A percentile compares a stretch with the other conserved stretches of the same genome.
Conservation (phyloP, 1,140 invertebrate genomes). For the Listronotus bonariensis region DNA sequence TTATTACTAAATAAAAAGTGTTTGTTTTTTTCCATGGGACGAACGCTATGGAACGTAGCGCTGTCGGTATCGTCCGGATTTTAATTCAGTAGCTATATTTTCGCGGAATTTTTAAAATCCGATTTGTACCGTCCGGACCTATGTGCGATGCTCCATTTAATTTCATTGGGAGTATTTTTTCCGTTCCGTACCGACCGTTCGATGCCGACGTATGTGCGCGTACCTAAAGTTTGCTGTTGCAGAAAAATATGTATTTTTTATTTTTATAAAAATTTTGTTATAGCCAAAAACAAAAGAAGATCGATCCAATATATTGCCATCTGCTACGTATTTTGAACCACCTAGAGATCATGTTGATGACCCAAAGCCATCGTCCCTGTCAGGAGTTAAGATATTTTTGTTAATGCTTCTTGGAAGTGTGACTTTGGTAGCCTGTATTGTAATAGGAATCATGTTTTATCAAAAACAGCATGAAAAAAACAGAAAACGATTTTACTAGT, state of each 20-base stretch:
- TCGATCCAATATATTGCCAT: constrained; percentile 76
- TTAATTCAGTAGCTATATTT: no score
- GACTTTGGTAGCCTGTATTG: constrained; percentile 75
- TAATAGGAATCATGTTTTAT: constrained; percentile 89
- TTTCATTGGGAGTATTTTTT: no score
- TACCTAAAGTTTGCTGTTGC: no score
- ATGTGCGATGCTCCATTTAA: no score
- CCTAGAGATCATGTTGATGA: constrained; percentile 89
- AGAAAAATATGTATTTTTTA: not conserved
- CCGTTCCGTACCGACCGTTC: no score
- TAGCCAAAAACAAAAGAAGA: constrained; percentile 71
- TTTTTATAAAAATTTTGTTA: constrained; percentile 42
- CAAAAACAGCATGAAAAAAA: constrained; percentile 88
- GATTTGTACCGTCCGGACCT: no score
- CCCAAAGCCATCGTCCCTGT: constrained; percentile 76
- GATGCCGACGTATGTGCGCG: no score
- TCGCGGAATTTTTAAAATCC: no score
- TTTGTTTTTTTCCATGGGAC: no score
- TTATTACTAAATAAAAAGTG: no score
- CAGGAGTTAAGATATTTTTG: constrained; percentile 87
- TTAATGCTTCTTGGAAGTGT: constrained; percentile 80
- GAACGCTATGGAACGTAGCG: no score
- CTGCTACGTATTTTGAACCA: constrained; percentile 79
- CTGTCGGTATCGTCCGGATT: no score
- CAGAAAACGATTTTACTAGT: constrained; percentile 87